Conservation (phyloP, 2,797 vertebrate genomes). For the Natrix natrix region DNA sequence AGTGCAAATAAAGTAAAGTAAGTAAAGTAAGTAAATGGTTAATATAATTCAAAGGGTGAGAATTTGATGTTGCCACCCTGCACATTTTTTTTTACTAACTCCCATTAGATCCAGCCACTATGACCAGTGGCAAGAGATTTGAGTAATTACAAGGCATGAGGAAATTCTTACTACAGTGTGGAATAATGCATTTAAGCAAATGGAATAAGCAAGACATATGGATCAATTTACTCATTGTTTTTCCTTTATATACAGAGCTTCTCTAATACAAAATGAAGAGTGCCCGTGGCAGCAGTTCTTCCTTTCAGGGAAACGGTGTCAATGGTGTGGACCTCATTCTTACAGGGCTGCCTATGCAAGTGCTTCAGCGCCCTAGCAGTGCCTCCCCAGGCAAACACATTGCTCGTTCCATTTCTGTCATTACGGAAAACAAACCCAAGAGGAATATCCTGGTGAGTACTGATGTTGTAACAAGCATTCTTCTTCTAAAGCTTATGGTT, state of each 20-base stretch:
- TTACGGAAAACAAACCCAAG: slow-evolving; percentile 72
- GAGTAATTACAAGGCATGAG: background rate
- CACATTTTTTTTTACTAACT: background rate
- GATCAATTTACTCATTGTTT: background rate
- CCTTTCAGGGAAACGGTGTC: slow-evolving; percentile 55
- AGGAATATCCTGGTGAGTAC: slow-evolving; percentile 80
- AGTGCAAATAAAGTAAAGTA: too few species aligned
- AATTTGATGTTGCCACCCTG: background rate
- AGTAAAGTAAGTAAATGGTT: too few species aligned
- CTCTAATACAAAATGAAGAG: slow-evolving; percentile 78
- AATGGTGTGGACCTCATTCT: slow-evolving; percentile 78
- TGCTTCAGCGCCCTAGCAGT: slow-evolving; percentile 81
- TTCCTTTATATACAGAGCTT: slow-evolving; percentile 12
- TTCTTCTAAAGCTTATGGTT: background rate
- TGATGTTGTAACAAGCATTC: background rate
- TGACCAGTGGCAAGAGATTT: background rate
- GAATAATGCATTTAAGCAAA: background rate
- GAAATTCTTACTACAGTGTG: background rate
- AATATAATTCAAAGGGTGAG: background rate
- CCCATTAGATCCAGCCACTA: background rate
- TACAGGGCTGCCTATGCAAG: slow-evolving; percentile 76
- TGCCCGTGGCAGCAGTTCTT: slow-evolving; percentile 71
- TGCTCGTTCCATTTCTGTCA: slow-evolving; percentile 81
- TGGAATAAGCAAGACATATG: background rate
- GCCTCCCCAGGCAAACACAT: slow-evolving; percentile 76